Conservation (phyloP, 2,888 invertebrate species). For the Ceratothoa steindachneri region DNA sequence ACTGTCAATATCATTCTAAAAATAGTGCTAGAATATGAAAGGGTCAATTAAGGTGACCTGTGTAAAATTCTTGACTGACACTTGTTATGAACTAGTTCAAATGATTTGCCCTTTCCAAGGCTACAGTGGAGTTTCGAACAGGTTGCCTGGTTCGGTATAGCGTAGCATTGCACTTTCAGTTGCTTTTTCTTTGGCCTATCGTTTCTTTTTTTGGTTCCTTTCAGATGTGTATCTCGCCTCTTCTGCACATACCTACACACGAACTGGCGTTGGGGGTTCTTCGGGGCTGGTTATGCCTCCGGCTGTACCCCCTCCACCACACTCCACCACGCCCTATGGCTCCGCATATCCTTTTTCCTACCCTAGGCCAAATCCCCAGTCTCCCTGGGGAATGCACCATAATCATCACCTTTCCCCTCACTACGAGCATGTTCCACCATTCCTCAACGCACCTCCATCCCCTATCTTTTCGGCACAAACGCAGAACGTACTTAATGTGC, state of each 20-base stretch:
- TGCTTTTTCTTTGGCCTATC: conserved; percentile 40
- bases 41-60: too few species aligned
- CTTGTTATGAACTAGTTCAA: too few species aligned
- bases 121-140: too few species aligned
- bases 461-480: conserved; percentile 44
- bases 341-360: conserved; percentile 26
- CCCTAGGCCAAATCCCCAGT: conserved; percentile 36
- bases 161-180: conserved; percentile 40
- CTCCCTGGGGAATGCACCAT: conserved; percentile 19
- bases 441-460: conserved; percentile 39
- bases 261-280: conserved; percentile 29
- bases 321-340: conserved; percentile 31
- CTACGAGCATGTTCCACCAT: conserved; percentile 1
- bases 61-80: too few species aligned
- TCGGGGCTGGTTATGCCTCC: conserved; percentile 30
- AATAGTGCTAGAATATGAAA: too few species aligned
- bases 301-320: conserved; percentile 21
- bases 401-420: too few species aligned
- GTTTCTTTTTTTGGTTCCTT: conserved; percentile 47
- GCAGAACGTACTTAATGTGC: conserved; percentile 45
- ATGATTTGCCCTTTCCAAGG: too few species aligned
- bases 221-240: conserved; percentile 47
- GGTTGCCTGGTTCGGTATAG: conserved; percentile 21
- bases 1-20: too few species aligned
- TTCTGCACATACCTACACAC: conserved; percentile 34